Conservation (phyloP, 2,888 invertebrate genomes). For the Hirudinaria manillensis region DNA sequence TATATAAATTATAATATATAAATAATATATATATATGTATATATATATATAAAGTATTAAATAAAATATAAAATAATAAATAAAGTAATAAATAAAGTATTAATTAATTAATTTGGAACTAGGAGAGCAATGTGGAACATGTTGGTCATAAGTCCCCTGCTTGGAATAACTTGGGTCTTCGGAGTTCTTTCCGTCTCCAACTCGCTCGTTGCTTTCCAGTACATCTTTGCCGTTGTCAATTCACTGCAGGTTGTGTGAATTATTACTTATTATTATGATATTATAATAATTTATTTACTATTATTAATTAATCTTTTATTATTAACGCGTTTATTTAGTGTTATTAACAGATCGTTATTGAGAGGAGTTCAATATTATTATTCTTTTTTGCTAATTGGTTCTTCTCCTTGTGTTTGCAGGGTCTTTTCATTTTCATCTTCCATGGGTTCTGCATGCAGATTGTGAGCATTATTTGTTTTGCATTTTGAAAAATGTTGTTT, state of each 20-base stretch:
- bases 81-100: background rate
- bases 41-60: background rate
- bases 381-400: background rate
- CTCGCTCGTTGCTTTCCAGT: constrained; percentile 36
- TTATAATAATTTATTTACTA: no score
- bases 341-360: no score
- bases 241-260: constrained; percentile 38
- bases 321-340: no score
- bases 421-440: constrained; percentile 41
- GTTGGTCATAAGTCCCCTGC: constrained; percentile 38
- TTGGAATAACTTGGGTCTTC: constrained; percentile 40
- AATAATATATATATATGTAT: no score
- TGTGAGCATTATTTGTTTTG: constrained; percentile 36
- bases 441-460: constrained; percentile 40
- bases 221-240: constrained; percentile 38
- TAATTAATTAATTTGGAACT: background rate
- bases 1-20: no score
- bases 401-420: constrained; percentile 37
- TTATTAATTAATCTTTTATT: background rate
- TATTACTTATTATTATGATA: background rate
- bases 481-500: no score
- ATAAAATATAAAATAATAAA: background rate
- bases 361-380: no score
- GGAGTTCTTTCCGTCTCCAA: constrained; percentile 38
- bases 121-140: constrained; percentile 39